These are phyloP conservation scores for Pedionomus torquatus DNA, from an alignment of 2,113 vertebrate genomes.

Conservation along the genomic window DNA sequence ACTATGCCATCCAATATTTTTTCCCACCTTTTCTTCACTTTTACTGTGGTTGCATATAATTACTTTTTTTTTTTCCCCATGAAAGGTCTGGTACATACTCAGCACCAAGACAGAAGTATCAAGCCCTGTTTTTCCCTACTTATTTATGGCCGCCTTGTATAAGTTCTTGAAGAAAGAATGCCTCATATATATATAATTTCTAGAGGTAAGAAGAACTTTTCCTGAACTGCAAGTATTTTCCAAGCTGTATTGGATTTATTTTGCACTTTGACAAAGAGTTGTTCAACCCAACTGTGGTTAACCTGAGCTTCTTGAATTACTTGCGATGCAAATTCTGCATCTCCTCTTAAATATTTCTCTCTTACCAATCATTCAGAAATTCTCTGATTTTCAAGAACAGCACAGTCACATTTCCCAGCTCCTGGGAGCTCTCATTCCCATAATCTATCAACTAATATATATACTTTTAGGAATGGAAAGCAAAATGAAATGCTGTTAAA, in stretches of 20 bases:
- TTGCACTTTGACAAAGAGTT: not conserved
- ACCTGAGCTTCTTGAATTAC: not conserved
- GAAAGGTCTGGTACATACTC: not conserved
- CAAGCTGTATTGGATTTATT: not conserved
- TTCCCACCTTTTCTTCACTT: not conserved
- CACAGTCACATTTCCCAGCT: not conserved
- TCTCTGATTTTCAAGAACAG: not conserved
- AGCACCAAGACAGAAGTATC: not conserved
- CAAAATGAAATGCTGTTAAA: not conserved
- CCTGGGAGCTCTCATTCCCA: accelerated
- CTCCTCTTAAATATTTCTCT: not conserved
- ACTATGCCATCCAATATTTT: not conserved
- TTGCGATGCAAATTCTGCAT: not conserved
- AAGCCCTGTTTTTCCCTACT: not conserved
- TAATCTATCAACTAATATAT: not conserved
- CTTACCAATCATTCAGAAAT: not conserved
- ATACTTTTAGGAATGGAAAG: not conserved
- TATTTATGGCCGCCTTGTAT: not conserved
- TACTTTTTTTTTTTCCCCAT: not conserved
- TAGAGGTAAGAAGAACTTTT: not conserved
- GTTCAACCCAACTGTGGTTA: not conserved
- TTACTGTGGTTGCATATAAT: not conserved
- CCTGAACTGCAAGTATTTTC: not conserved
- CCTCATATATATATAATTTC: not conserved
- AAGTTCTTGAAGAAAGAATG: not conserved